phyloP scores from a whole-genome alignment of 2,888 invertebrate species.

The Diaphora mendica region DNA sequence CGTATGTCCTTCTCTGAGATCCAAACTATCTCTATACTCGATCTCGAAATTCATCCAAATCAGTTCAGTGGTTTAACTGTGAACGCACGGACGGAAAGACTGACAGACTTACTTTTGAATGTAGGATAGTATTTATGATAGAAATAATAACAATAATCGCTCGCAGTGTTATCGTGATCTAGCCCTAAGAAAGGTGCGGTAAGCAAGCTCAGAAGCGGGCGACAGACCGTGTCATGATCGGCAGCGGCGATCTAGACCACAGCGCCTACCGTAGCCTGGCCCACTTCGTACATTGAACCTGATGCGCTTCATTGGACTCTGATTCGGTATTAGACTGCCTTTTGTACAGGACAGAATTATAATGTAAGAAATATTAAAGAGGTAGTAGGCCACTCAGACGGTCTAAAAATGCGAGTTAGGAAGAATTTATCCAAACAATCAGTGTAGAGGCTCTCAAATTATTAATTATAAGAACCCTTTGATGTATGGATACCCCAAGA shows the following conservation, averaged over 20 bases:
- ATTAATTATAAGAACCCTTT: not conserved
- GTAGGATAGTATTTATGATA: no score
- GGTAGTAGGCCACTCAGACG: not conserved
- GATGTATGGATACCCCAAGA: not conserved
- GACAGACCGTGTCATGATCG: slow-evolving; percentile 72
- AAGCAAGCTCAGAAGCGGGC: slow-evolving; percentile 60
- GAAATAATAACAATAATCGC: no score
- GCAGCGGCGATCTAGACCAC: slow-evolving; percentile 63
- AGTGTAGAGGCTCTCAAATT: not conserved
- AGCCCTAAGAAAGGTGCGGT: slow-evolving; percentile 39
- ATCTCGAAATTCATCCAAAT: no score
- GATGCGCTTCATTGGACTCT: slow-evolving; percentile 46
- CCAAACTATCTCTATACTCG: no score
- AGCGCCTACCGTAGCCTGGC: slow-evolving; percentile 48
- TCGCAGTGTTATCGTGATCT: slow-evolving; percentile 1
- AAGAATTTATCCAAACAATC: not conserved
- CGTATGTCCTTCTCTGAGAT: no score
- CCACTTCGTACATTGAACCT: slow-evolving; percentile 58
- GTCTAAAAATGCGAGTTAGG: not conserved
- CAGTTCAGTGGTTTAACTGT: no score
- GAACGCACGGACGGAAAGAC: no score
- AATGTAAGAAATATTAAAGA: not conserved
- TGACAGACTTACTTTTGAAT: no score
- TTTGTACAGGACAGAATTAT: not conserved
- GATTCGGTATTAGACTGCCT: slow-evolving; percentile 40